phyloP scores from a whole-genome alignment of 1,140 invertebrate species.

The Venturia canescens region DNA sequence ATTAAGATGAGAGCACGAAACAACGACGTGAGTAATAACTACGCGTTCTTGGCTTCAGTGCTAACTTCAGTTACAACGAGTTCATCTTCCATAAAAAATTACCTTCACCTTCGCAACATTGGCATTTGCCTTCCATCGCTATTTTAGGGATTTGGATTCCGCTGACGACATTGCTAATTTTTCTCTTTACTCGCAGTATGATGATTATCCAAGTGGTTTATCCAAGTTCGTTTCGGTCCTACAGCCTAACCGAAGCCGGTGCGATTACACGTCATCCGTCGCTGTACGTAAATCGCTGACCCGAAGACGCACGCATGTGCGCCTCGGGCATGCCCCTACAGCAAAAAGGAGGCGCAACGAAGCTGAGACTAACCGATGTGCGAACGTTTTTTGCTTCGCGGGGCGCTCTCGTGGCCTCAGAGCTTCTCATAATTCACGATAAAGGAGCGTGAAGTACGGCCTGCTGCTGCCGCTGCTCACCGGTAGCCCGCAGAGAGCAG shows the following conservation, averaged over 20 bases:
- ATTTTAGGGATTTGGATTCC: background rate
- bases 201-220: background rate
- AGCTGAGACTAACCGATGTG: constrained; percentile 20
- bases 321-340: background rate
- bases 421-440: constrained; percentile 67
- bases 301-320: constrained; percentile 10
- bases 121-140: background rate
- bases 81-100: background rate
- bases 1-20: background rate
- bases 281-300: background rate
- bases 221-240: background rate
- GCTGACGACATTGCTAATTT: background rate
- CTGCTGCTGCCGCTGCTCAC: constrained; percentile 24
- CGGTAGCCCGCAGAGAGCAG: constrained; percentile 25
- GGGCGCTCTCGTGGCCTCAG: constrained; percentile 43
- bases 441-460: constrained; percentile 60
- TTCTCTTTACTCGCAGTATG: background rate
- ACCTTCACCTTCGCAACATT: background rate
- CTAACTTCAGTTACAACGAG: background rate
- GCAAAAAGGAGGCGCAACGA: background rate
- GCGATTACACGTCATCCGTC: background rate
- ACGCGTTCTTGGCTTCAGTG: background rate
- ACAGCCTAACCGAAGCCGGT: background rate
- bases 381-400: constrained; percentile 36
- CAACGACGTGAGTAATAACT: background rate